phyloP scores from a whole-genome alignment of 2,888 invertebrate species.

The Alcis repandata region DNA sequence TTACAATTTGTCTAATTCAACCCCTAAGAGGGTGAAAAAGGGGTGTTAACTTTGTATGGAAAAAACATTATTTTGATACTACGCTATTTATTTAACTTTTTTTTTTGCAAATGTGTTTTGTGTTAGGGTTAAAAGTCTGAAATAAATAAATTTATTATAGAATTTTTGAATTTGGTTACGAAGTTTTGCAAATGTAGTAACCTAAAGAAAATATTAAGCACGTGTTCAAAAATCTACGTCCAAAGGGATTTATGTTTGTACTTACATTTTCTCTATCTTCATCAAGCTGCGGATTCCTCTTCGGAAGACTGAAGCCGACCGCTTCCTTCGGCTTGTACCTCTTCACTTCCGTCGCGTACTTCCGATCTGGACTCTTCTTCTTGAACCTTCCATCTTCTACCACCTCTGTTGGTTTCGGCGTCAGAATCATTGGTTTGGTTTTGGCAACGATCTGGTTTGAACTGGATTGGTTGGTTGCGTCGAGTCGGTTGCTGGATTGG shows the following conservation, averaged over 20 bases:
- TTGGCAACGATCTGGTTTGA: background rate
- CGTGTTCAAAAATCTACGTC: too few relatives aligned
- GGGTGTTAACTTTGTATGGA: too few relatives aligned
- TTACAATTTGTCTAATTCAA: too few relatives aligned
- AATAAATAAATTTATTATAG: too few relatives aligned
- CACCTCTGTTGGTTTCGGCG: constrained; percentile 52
- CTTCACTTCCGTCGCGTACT: constrained; percentile 63
- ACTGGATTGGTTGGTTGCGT: background rate
- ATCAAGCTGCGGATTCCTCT: constrained; percentile 69
- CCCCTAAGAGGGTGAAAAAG: too few relatives aligned
- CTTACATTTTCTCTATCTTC: constrained; percentile 80
- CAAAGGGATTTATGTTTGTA: constrained; percentile 52
- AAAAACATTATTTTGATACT: too few relatives aligned
- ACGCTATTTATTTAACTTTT: too few relatives aligned
- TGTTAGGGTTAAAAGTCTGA: too few relatives aligned
- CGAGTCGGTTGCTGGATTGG: background rate
- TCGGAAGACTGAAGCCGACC: constrained; percentile 59
- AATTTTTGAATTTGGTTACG: too few relatives aligned
- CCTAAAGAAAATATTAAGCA: too few relatives aligned
- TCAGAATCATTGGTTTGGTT: constrained; percentile 34
- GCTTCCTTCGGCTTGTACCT: constrained; percentile 50
- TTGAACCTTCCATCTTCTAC: constrained; percentile 55
- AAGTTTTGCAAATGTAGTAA: too few relatives aligned
- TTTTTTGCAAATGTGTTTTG: too few relatives aligned
- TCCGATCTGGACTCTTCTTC: constrained; percentile 59